Percentiles rank a stretch among this genome's conserved stretches.
Conservation (phyloP, 2,888 invertebrate species). For the Athripsodes cinereus region DNA sequence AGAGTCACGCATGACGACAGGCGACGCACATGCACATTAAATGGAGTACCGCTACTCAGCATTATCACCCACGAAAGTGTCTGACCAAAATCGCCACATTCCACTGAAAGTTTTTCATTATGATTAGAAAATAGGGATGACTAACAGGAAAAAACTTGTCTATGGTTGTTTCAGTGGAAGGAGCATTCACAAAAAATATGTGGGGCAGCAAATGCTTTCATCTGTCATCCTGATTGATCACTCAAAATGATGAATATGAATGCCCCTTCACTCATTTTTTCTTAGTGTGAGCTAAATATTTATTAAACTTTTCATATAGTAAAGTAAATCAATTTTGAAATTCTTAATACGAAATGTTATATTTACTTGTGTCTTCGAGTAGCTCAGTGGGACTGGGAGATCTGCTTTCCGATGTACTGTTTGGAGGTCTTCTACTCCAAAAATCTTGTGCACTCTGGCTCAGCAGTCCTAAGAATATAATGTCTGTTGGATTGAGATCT, state of each 20-base stretch:
- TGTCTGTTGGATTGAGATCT: conserved; percentile 65
- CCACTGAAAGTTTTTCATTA: conserved; percentile 11
- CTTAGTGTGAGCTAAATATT: too few relatives aligned
- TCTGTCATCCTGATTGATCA: too few relatives aligned
- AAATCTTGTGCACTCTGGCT: conserved; percentile 47
- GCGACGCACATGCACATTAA: conserved; percentile 17
- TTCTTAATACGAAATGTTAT: too few relatives aligned
- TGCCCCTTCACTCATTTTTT: too few relatives aligned
- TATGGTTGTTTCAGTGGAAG: too few relatives aligned
- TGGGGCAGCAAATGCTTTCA: too few relatives aligned
- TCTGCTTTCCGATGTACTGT: conserved; percentile 11
- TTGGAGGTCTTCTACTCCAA: conserved; percentile 22
- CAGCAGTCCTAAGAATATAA: conserved; percentile 64
- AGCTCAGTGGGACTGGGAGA: conserved; percentile 18
- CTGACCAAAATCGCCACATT: conserved; percentile 22
- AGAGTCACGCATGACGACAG: conserved; percentile 17
- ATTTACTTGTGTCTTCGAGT: conserved; percentile 9
- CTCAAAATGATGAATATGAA: too few relatives aligned
- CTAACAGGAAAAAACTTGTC: too few relatives aligned
- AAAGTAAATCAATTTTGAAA: too few relatives aligned
- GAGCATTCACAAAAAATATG: too few relatives aligned
- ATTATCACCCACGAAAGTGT: conserved; percentile 22
- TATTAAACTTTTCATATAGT: too few relatives aligned
- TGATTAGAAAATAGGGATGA: too few relatives aligned
- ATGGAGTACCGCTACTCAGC: conserved; percentile 13